A percentile compares a stretch with the other conserved stretches of the same genome.
Evolutionary conservation across 2,888 invertebrate species (phyloP).

Genomic region (Mesorhabditis belari): DNA sequence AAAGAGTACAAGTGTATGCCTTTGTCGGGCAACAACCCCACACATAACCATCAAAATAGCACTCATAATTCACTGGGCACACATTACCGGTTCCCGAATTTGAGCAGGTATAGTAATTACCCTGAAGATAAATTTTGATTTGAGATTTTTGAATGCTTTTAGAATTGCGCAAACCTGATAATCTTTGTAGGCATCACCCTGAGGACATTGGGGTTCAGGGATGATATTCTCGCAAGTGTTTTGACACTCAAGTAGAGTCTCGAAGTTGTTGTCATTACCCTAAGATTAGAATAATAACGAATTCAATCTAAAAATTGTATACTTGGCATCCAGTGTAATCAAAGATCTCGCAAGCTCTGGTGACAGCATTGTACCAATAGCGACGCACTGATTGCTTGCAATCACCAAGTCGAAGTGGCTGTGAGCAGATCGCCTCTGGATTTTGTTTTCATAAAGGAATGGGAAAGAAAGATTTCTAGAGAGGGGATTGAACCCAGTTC

Average conservation of each 20-base stretch:
- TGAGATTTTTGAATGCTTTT: neutral
- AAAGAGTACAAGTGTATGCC: constrained; percentile 50
- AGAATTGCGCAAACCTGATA: constrained; percentile 20
- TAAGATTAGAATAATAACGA: constrained; percentile 12
- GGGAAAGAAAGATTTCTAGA: too few relatives aligned
- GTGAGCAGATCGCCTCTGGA: constrained; percentile 52
- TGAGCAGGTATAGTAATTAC: constrained; percentile 50
- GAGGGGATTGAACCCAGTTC: too few relatives aligned
- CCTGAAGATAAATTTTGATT: constrained; percentile 9
- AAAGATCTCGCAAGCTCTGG: constrained; percentile 49
- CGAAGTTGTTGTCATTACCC: constrained; percentile 51
- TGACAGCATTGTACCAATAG: constrained; percentile 51
- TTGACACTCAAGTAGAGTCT: constrained; percentile 49
- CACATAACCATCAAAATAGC: constrained; percentile 48
- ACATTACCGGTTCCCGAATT: constrained; percentile 41
- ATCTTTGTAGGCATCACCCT: constrained; percentile 53
- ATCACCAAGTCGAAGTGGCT: constrained; percentile 52
- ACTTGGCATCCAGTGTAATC: constrained; percentile 49
- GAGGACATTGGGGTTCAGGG: constrained; percentile 52
- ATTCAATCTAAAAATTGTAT: neutral
- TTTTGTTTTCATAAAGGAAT: constrained; percentile 4
- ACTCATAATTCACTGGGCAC: constrained; percentile 45
- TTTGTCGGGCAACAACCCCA: constrained; percentile 53
- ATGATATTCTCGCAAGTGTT: constrained; percentile 51
- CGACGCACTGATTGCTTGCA: constrained; percentile 49